Evolutionary conservation across 1,140 invertebrate species (phyloP), one percentile per base, ranked within the genome.

Genomic region (Leptinotarsa texana): DNA sequence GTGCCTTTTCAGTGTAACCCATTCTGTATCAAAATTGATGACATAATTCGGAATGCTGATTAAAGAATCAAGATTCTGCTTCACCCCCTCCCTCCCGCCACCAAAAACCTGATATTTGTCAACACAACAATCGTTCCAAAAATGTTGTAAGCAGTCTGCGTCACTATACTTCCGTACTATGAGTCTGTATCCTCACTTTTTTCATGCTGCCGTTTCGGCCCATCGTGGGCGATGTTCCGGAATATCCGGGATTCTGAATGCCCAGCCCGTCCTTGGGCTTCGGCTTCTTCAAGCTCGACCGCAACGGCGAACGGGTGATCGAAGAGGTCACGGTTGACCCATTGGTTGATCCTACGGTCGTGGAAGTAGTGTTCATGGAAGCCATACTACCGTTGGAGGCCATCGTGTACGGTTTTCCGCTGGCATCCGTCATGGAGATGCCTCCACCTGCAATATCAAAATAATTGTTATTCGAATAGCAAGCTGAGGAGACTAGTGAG

Each of bases 131-230:
- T 42, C 33, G 8, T 42, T 42, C 33, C 8, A 42, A 42, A 42
- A 42, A 42, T 11, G 2, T 42, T 42, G 33, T 3, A 42, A 8
- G 33, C 8, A 11, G 33, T 42, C 33, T 42, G 8, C 8, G 1
- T 8, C 33, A 57, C 87, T 87, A 94, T 57, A 95, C 94, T 83
- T 95, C 94, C 3, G 94, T 96, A 77, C 93, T 94, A 80, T 94
- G 93, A 17, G 94, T 95, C 83, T 96, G 93, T 85, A 96, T 95
- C 24, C 94, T 89, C 15, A 96, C 94, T 87, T 95, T 95, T 82
- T 95, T 95, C 75, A 94, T 92, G 78, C 93, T 94, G 1, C 93
- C 93, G 79, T 95, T 95, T 61, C 94, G 88, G 24, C 92, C 90
- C 15, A 95, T 86, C 0, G 93, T 93, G 2, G 93, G 94, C 13